These are phyloP conservation scores for Lydus trimaculatus DNA, from an alignment of 2,888 invertebrate genomes.

Conservation along the genomic window DNA sequence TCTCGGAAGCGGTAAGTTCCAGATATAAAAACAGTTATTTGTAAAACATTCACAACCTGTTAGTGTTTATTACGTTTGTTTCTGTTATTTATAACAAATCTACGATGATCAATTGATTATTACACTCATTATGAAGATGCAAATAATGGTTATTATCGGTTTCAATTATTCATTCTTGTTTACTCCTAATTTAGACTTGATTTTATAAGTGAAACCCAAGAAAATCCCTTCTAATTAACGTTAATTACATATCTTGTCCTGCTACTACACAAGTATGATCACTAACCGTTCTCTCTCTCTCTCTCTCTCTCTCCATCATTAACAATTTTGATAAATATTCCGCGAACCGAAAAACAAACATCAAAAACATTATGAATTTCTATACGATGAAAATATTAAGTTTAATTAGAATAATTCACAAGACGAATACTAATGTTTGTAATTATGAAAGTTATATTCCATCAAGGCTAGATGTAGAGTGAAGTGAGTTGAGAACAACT, in stretches of 20 bases:
- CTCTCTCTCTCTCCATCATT: too few relatives aligned
- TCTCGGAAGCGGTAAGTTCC: too few relatives aligned
- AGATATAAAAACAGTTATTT: too few relatives aligned
- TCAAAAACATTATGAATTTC: neutral
- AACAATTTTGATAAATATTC: neutral
- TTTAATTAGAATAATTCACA: constrained; percentile 22
- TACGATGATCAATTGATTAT: too few relatives aligned
- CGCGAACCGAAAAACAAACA: neutral
- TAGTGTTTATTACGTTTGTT: too few relatives aligned
- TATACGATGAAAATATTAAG: constrained; percentile 17
- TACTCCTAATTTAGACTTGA: neutral
- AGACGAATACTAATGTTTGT: constrained; percentile 14
- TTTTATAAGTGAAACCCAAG: neutral
- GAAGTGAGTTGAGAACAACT: neutral
- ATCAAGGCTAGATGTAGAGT: neutral
- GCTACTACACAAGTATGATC: neutral
- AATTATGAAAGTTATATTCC: constrained; percentile 2
- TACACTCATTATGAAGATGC: too few relatives aligned
- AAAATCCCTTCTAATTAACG: neutral
- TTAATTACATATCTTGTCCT: neutral
- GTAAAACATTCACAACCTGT: too few relatives aligned
- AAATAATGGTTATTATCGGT: neutral
- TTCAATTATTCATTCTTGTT: neutral
- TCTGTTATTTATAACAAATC: too few relatives aligned
- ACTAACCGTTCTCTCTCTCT: too few relatives aligned